Evolutionary conservation across 2,113 vertebrate species (phyloP).

Genomic region (Coregonus clupeaformis): DNA sequence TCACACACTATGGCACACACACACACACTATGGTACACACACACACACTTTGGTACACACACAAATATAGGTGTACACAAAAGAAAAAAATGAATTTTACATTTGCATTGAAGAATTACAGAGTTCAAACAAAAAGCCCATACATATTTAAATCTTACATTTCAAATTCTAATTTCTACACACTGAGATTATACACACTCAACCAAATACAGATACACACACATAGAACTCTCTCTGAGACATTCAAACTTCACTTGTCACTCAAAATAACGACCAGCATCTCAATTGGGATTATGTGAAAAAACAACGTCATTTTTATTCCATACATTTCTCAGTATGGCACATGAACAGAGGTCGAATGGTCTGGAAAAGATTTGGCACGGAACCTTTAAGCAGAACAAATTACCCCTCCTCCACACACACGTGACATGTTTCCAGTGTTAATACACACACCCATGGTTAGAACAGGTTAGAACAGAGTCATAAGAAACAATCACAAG

Average conservation of each 20-base stretch:
- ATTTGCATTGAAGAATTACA: conserved; percentile 34
- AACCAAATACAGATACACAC: not conserved
- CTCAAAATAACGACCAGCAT: conserved; percentile 17
- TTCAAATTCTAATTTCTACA: not conserved
- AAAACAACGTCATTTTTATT: conserved; percentile 70
- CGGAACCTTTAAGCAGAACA: too few species aligned
- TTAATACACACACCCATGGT: conserved; percentile 59
- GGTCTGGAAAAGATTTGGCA: conserved; percentile 74
- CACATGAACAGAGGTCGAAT: conserved; percentile 72
- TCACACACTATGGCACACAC: not conserved
- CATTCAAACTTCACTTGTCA: conserved; percentile 37
- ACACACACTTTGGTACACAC: not conserved
- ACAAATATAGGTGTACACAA: not conserved
- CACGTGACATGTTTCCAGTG: conserved; percentile 28
- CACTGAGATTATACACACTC: not conserved
- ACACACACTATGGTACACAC: too few species aligned
- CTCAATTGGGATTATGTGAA: conserved; percentile 27
- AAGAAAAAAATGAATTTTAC: conserved; percentile 27
- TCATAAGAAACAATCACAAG: conserved; percentile 61
- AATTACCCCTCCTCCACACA: conserved; percentile 51
- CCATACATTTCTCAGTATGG: too few species aligned
- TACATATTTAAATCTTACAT: too few species aligned
- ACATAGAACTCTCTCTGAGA: conserved; percentile 21
- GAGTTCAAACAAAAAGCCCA: too few species aligned
- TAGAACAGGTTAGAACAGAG: conserved; percentile 64